A percentile compares a stretch with the other conserved stretches of the same genome.
Evolutionary conservation across 2,888 invertebrate genomes (phyloP).

Genomic region (Esperia sulphurella): DNA sequence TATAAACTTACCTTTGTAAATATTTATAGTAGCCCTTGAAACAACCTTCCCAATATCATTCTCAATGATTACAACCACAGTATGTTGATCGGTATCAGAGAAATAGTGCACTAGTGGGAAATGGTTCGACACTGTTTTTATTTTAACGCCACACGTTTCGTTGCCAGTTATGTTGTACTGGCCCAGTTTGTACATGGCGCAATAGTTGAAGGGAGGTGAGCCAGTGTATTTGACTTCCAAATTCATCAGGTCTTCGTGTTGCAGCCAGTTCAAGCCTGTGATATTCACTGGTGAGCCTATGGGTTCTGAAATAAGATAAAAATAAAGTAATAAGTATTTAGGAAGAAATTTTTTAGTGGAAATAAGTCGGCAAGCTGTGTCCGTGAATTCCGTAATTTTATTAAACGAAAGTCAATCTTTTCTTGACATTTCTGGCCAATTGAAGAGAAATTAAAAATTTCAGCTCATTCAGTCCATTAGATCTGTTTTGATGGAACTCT

Average conservation of each 20-base stretch:
- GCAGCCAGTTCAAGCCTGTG: constrained; percentile 89
- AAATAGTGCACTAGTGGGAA: constrained; percentile 85
- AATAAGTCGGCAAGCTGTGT: no score
- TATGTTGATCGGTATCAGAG: constrained; percentile 83
- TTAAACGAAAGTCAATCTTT: no score
- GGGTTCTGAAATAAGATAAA: constrained; percentile 79
- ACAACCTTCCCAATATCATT: constrained; percentile 87
- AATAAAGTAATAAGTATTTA: no score
- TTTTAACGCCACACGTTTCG: constrained; percentile 81
- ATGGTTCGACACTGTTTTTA: constrained; percentile 67
- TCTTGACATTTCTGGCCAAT: no score
- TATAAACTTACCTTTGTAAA: constrained; percentile 86
- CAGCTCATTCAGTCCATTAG: no score
- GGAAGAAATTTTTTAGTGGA: no score
- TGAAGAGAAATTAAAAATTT: no score
- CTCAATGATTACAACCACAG: constrained; percentile 87
- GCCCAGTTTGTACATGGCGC: constrained; percentile 82
- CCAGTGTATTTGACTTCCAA: constrained; percentile 87
- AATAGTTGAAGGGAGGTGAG: constrained; percentile 85
- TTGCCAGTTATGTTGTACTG: constrained; percentile 86
- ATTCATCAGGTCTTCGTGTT: constrained; percentile 87
- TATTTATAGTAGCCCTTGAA: constrained; percentile 86
- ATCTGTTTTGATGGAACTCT: no score
- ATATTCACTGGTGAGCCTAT: constrained; percentile 82
- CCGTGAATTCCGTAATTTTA: no score